These are phyloP conservation scores for Orthonevra nobilis DNA, from an alignment of 2,888 invertebrate genomes.

Conservation along the genomic window DNA sequence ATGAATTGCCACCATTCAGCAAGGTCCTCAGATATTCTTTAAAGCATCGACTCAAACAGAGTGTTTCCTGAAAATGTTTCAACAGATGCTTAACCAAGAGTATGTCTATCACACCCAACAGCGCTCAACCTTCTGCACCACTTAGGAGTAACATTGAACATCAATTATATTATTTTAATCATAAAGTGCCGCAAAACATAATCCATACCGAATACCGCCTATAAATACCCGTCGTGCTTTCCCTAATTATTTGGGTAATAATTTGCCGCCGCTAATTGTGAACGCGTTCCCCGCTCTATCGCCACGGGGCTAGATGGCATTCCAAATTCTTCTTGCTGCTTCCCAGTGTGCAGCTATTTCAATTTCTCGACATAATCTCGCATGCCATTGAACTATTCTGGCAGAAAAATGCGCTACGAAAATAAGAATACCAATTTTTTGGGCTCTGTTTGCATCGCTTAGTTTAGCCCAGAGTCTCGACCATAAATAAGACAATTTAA, in stretches of 20 bases:
- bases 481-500: conserved; percentile 30
- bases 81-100: too few species aligned
- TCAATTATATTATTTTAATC: background rate
- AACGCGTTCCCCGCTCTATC: background rate
- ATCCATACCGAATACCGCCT: conserved; percentile 3
- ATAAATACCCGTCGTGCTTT: conserved; percentile 22
- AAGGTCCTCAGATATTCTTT: too few species aligned
- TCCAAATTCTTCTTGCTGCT: too few species aligned
- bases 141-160: background rate
- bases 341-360: conserved; percentile 38
- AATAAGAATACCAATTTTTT: conserved; percentile 26
- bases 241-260: conserved; percentile 26
- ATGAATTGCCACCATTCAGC: too few species aligned
- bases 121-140: too few species aligned
- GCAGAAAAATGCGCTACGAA: conserved; percentile 1
- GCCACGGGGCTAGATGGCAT: conserved; percentile 18
- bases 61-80: too few species aligned
- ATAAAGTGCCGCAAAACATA: background rate
- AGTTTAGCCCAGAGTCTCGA: background rate
- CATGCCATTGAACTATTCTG: conserved; percentile 54
- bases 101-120: too few species aligned
- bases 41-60: too few species aligned
- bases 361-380: conserved; percentile 22
- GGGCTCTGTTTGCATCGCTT: background rate
- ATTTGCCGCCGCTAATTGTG: conserved; percentile 15